Percentiles rank a stretch among this genome's conserved stretches.
These are phyloP conservation scores for Tachystola acroxantha DNA, from an alignment of 2,888 invertebrate genomes.

Conservation along the genomic window DNA sequence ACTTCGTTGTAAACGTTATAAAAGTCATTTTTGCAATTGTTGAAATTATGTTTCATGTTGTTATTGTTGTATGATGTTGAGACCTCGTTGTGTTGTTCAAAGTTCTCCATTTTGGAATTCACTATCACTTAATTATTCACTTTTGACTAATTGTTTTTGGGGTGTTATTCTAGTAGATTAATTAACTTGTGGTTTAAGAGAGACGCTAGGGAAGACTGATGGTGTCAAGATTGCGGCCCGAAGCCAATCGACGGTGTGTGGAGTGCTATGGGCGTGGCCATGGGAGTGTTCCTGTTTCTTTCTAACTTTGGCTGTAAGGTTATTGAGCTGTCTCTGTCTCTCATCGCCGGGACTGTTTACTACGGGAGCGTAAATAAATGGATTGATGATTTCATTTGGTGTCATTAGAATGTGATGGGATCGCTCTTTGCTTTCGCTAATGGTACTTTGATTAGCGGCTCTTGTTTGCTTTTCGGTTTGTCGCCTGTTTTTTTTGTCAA, in stretches of 20 bases:
- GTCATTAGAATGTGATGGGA: slow-evolving; percentile 35
- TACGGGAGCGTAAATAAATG: slow-evolving; percentile 57
- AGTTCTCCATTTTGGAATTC: slow-evolving; percentile 52
- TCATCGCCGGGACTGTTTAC: slow-evolving; percentile 46
- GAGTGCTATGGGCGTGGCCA: slow-evolving; percentile 52
- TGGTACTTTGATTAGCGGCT: slow-evolving; percentile 40
- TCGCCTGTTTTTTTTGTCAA: too few species aligned
- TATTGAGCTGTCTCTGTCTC: slow-evolving; percentile 28
- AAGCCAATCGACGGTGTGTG: slow-evolving; percentile 60
- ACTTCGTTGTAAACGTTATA: slow-evolving; percentile 34
- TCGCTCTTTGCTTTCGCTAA: slow-evolving; percentile 35
- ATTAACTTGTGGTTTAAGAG: slow-evolving; percentile 56
- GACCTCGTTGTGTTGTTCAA: slow-evolving; percentile 61
- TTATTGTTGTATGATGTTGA: slow-evolving; percentile 56
- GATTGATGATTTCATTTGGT: slow-evolving; percentile 66
- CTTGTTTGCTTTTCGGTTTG: neutral
- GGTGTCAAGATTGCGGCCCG: slow-evolving; percentile 45
- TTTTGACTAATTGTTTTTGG: slow-evolving; percentile 36
- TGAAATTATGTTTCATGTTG: slow-evolving; percentile 47
- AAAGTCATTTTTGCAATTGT: slow-evolving; percentile 49
- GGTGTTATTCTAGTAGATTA: slow-evolving; percentile 27
- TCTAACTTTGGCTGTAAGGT: slow-evolving; percentile 16
- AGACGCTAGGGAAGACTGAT: slow-evolving; percentile 65
- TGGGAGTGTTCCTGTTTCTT: slow-evolving; percentile 25
- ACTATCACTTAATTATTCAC: slow-evolving; percentile 35